Evolutionary conservation across 1,140 invertebrate species (phyloP).

Genomic region (Marisa cornuarietis): DNA sequence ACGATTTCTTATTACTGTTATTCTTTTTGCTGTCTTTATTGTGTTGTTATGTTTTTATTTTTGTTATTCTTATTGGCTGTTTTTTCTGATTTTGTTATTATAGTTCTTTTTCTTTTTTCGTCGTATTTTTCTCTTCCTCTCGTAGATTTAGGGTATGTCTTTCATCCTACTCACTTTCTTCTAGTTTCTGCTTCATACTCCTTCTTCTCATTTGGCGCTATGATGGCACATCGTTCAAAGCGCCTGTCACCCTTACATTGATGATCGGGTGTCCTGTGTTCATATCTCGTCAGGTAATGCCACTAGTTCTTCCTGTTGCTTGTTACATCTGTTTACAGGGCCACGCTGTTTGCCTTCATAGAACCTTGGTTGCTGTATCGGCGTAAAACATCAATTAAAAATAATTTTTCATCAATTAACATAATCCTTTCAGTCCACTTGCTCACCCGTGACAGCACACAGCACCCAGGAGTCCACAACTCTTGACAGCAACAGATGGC

Average conservation of each 20-base stretch:
- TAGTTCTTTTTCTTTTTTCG: no score
- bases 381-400: no score
- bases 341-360: no score
- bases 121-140: not conserved
- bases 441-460: no score
- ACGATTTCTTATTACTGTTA: no score
- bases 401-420: no score
- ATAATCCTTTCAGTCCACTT: no score
- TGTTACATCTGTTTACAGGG: not conserved
- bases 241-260: not conserved
- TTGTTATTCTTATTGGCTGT: no score
- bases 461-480: not conserved
- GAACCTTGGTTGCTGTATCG: no score
- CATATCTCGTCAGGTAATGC: not conserved
- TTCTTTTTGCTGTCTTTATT: not conserved
- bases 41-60: not conserved
- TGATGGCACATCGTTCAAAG: not conserved
- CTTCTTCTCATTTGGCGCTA: not conserved
- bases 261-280: not conserved
- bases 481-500: conserved; percentile 16
- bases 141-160: not conserved
- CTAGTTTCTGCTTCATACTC: no score
- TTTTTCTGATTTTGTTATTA: not conserved
- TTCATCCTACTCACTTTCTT: no score
- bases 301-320: not conserved